Evolutionary conservation across 92 coral and sea anemone genomes (phyloP), one percentile per base, ranked within the genome.

Genomic region (Montipora capitata): DNA sequence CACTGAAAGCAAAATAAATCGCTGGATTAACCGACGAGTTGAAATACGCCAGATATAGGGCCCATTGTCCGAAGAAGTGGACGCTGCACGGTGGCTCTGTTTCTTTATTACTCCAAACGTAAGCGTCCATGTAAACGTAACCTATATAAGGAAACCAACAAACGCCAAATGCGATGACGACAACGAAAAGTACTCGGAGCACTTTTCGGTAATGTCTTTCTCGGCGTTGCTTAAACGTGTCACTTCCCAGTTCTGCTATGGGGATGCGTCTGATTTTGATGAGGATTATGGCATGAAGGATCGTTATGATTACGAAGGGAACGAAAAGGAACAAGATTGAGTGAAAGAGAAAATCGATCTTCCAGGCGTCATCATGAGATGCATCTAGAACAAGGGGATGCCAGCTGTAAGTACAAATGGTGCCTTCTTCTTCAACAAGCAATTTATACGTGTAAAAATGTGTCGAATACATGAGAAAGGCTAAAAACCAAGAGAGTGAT

Each of bases 71-170:
- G 15, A 59, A 27, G 74, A 77, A 43, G n/a, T 38, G 48, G 51
- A 68, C 18, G 6, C 58, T 17, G 35, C 89, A 85, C 6, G 89
- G 89, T 2, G 72, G 40, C 4, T 63, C 56, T 1, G 48, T 35
- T 40, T 16, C 16, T 1, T 71, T 72, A 57, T 72, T 44, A 43
- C 56, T 3, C 67, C 76, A 85, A 7, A 39, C 45, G 54, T 58
- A 85, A 40, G 56, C 65, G 0, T 15, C 67, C 40, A 75, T 15
- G 54, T 63, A 85, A 3, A 41, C 13, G 66, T 45, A 85, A 13
- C 49, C 41, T 65, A 64, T 63, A 43, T 62, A 74, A 2, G 89
- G 89, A 68, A 77, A 65, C 89, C 89, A 85, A 17, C 89, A 85
- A n/a, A 76, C 6, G 8, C 82, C 89, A 14, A 63, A 85, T n/a